Percentiles rank a stretch among this genome's conserved stretches.
phyloP scores from a whole-genome alignment of 2,113 vertebrate genomes.

The Hypanus sabinus region DNA sequence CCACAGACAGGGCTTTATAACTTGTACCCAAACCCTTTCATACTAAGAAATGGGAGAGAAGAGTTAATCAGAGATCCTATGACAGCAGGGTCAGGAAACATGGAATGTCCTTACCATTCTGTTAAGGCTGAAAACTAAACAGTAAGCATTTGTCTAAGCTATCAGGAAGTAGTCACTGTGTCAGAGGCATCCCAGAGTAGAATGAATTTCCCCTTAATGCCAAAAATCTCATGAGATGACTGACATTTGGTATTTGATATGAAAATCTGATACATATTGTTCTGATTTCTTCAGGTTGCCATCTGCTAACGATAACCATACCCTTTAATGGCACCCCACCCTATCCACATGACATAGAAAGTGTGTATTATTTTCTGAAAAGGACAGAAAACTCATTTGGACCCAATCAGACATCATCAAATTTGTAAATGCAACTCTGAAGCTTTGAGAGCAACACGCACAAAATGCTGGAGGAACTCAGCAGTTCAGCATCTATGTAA shows the following conservation, averaged over 20 bases:
- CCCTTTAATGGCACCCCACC: background rate
- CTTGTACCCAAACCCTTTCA: background rate
- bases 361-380: too few relatives aligned
- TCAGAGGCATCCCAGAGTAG: background rate
- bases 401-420: background rate
- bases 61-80: background rate
- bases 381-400: background rate
- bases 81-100: background rate
- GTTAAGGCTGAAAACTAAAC: background rate
- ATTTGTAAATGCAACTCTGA: background rate
- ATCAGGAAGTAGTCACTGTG: background rate
- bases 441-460: too few relatives aligned
- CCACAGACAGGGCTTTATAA: background rate
- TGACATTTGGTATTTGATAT: background rate
- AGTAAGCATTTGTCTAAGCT: background rate
- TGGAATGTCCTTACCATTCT: background rate
- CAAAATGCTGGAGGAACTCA: too few relatives aligned
- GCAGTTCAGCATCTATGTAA: too few relatives aligned
- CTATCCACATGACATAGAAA: background rate
- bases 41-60: background rate
- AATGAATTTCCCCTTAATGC: background rate
- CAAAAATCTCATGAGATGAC: background rate
- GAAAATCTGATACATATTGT: background rate
- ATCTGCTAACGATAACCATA: background rate
- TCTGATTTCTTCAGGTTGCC: background rate